Percentiles rank a stretch among this genome's conserved stretches.
phyloP scores from a whole-genome alignment of 1,140 invertebrate genomes.

The Drosophila lowei region DNA sequence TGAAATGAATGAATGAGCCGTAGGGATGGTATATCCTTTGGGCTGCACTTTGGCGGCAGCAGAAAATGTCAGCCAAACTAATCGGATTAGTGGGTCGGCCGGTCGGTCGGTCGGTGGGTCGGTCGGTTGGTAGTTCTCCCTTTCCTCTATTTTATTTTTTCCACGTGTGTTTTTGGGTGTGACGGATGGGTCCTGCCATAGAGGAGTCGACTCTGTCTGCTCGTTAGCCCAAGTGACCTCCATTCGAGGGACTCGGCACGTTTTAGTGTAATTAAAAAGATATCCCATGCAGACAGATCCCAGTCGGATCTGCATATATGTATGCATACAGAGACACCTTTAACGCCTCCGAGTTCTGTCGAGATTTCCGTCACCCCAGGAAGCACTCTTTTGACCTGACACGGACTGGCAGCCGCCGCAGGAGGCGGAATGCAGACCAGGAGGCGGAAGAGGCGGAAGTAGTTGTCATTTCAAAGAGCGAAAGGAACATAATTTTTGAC shows the following conservation, averaged over 20 bases:
- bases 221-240: conserved; percentile 78
- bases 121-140: background rate
- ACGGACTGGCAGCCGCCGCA: conserved; percentile 25
- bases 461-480: conserved; percentile 62
- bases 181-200: conserved; percentile 55
- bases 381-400: conserved; percentile 26
- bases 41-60: conserved; percentile 61
- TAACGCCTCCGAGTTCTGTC: conserved; percentile 31
- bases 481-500: conserved; percentile 76
- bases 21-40: conserved; percentile 24
- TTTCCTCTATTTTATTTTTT: conserved; percentile 17
- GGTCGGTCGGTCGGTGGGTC: conserved; percentile 29
- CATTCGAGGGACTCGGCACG: conserved; percentile 66
- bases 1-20: conserved; percentile 72
- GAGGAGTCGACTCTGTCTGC: conserved; percentile 33
- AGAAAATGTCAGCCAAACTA: conserved; percentile 75
- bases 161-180: conserved; percentile 43
- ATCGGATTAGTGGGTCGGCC: conserved; percentile 80
- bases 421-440: too few relatives aligned
- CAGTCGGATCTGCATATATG: conserved; percentile 3
- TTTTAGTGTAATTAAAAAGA: conserved; percentile 81
- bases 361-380: conserved; percentile 37
- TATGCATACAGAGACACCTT: conserved; percentile 31
- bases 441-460: conserved; percentile 29
- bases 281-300: conserved; percentile 61